phyloP scores from a whole-genome alignment of 2,113 vertebrate genomes.

The Antechinus stuartii region DNA sequence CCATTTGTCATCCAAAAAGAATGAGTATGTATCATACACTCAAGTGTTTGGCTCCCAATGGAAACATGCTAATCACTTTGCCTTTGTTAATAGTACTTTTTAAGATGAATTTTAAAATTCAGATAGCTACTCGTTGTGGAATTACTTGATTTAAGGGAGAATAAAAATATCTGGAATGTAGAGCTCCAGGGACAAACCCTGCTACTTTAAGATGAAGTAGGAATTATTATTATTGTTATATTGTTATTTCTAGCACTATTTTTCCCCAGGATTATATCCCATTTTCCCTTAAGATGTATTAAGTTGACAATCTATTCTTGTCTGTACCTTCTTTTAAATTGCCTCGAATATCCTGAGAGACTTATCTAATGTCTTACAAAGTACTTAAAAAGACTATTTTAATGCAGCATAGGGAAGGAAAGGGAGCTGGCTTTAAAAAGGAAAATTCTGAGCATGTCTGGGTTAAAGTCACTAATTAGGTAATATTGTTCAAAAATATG shows the following conservation, averaged over 20 bases:
- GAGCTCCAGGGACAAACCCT: neutral
- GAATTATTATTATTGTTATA: neutral
- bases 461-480: neutral
- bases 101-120: conserved; percentile 20
- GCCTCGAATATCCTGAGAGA: neutral
- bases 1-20: neutral
- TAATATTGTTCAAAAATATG: neutral
- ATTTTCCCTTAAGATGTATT: conserved; percentile 8
- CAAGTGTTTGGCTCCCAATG: neutral
- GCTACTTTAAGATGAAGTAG: neutral
- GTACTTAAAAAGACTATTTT: neutral
- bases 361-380: conserved; percentile 27
- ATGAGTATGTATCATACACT: neutral
- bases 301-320: neutral
- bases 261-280: neutral
- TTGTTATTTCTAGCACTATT: neutral
- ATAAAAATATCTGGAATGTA: neutral
- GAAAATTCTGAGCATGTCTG: neutral
- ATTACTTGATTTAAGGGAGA: neutral
- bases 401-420: neutral
- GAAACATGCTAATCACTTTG: neutral
- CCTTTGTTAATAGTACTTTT: neutral
- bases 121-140: neutral
- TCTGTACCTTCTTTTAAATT: conserved; percentile 37
- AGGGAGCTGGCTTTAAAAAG: neutral